A percentile compares a stretch with the other conserved stretches of the same genome.
These are phyloP conservation scores for Eupithecia dodoneata DNA, from an alignment of 2,888 invertebrate species.

Conservation along the genomic window DNA sequence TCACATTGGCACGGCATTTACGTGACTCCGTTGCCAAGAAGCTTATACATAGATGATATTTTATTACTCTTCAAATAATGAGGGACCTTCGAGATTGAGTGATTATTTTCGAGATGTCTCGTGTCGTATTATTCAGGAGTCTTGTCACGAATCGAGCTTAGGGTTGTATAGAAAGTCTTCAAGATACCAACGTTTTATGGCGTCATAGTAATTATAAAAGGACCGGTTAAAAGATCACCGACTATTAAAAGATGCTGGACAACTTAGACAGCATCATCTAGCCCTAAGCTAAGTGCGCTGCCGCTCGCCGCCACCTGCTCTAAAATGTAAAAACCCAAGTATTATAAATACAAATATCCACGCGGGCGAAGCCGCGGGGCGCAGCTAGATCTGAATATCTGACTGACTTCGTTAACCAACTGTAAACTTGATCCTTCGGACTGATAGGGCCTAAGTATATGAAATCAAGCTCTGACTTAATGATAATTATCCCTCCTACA, in stretches of 20 bases:
- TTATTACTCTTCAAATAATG: constrained; percentile 6
- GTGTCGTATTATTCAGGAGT: not conserved
- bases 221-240: no score
- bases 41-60: not conserved
- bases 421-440: not conserved
- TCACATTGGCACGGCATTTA: constrained; percentile 5
- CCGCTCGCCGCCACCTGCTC: no score
- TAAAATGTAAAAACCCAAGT: no score
- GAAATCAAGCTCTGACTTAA: not conserved
- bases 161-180: not conserved
- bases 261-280: no score
- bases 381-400: no score
- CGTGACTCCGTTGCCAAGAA: constrained; percentile 1
- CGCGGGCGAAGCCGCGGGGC: no score
- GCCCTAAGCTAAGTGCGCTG: no score
- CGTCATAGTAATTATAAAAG: not conserved
- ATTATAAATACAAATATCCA: no score
- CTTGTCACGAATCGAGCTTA: not conserved
- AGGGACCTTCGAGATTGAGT: not conserved
- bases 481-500: not conserved
- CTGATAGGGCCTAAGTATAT: not conserved
- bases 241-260: no score
- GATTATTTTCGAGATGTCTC: not conserved
- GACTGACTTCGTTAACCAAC: not conserved
- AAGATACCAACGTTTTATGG: not conserved